Evolutionary conservation across 2,888 invertebrate species (phyloP), one percentile per base, ranked within the genome.

Genomic region (Nemurella pictetii): DNA sequence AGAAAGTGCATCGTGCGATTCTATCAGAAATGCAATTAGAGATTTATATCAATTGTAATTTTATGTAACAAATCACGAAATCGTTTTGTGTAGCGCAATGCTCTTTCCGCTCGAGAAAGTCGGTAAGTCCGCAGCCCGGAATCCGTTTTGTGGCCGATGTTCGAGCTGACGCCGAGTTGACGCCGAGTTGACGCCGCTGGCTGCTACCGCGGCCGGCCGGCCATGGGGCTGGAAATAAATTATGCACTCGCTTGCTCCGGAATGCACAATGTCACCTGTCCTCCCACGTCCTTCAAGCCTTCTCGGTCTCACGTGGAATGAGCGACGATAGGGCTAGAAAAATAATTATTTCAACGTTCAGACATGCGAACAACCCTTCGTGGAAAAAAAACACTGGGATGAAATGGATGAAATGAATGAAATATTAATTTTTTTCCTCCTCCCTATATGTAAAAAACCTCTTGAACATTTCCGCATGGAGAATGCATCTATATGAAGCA

Each of bases 21-120:
- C 27, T 75, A 75, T 75, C 75, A 75, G 27, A 75, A 75, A 75
- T 75, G 75, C 75, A 75, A 75, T 75, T 75, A 28, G 27, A 55
- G 55, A 55, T 55, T 20, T 20, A 55, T 7, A 55, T 55, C 55
- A 20, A 55, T 55, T 55, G 55, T 55, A 15, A 55, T 55, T 55
- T 55, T 55, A 55, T 55, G 55, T 55, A 55, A 55, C 55, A 55
- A 55, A 55, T 55, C 55, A 55, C 12, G 55, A 55, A 55, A 55
- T 7, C 55, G 9, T 55, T 55, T 55, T 55, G 55, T 55, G 55
- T 7, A 12, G 55, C 55, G n/a, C n/a, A n/a, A n/a, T n/a, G n/a
- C 55, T 55, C 55, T 55, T 55, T 55, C 55, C 55, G 55, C 5
- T 15, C 20, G 55, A 55, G 55, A 20, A 55, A 55, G 20, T 55